Base-by-base conservation (phyloP, 2,797 vertebrate genomes). In the Fringilla coelebs region DNA sequence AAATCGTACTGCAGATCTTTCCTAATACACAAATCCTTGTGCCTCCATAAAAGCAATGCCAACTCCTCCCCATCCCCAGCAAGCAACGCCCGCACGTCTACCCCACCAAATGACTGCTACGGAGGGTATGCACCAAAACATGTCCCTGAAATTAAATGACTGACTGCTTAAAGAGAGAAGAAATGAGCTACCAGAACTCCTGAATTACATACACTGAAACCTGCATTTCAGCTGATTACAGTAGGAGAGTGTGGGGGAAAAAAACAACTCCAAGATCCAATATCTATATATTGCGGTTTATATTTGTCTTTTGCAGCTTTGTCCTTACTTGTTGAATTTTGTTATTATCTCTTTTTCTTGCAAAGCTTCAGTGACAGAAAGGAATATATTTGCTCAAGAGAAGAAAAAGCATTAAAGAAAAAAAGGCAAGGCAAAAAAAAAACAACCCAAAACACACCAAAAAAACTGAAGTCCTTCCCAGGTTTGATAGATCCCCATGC, bases 241-340 rank as follows among this genome's bases (percentile, higher is more conserved):
- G 20, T 4, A 45, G 7, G 1, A 6, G 6, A 48, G 6, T 5
- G 11, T 2, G 14, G 5, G 1, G 1, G 5, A 4, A 11, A 26
- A 25, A 25, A 43, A 18, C 2, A 28, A 20, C 28, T 20, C 16
- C 31, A 22, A 77, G 88, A 21, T 43, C 11, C 2, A 5, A 2
- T 24, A 32, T 40, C 17, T 13, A 5, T 41, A 8, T 7, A 12
- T 34, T 26, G 14, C 20, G 8, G 14, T 16, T 45, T 48, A 19
- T 29, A 21, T 12, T 11, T 6, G 7, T 32, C 7, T 31, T 87
- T 38, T 63, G 17, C 13, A 36, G n/a, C 19, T 19, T 61, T 62
- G 46, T 40, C 18, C 34, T 51, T 82, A 51, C 24, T 57, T 78
- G 18, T 22, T 19, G 14, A 74, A 68, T 80, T 83, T 66, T 61